Evolutionary conservation across 2,113 vertebrate genomes (phyloP), one percentile per base, ranked within the genome.

Genomic region (Oreochromis tanganicae): DNA sequence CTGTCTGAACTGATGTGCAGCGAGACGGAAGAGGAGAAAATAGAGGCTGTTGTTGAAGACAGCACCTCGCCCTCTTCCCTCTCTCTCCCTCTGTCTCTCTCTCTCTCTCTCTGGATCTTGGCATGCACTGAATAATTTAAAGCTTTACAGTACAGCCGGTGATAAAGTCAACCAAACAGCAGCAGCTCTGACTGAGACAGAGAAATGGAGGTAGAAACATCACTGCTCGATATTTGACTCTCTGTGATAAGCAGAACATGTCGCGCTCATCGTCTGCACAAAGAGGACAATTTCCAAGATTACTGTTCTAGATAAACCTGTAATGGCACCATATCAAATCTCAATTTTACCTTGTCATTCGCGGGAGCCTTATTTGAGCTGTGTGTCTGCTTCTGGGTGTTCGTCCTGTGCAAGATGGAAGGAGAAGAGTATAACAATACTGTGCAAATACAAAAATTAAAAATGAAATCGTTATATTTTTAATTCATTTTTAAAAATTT

Each of bases 51-150:
- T 84, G 85, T 89, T 86, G 68, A 59, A 92, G 87, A 92, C 92
- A 92, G 91, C 92, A 78, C 59, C 89, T 41, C 29, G 5, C 81
- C 46, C 19, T 13, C 63, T 8, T 21, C 34, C 8, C 14, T n/a
- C 80, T n/a, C 8, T 3, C 8, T 3, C 48, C 8, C 59, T 56
- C 36, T 7, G 55, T 48, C 48, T 29, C 27, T 46, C 81, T 79
- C 48, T 19, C 41, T 43, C 66, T 84, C 41, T 87, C 85, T 89
- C 84, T 86, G 81, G 63, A 84, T 89, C 82, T 89, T 87, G 68
- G 84, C 82, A 85, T 54, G 79, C 87, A 83, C 87, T 93, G 90
- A 94, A 94, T 94, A 90, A 94, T 92, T 94, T 93, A 94, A 86
- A 80, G 93, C 91, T 87, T 90, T 94, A 93, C 90, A 90, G 90